Conservation (phyloP, 1,140 invertebrate genomes). For the Euwallacea fornicatus region DNA sequence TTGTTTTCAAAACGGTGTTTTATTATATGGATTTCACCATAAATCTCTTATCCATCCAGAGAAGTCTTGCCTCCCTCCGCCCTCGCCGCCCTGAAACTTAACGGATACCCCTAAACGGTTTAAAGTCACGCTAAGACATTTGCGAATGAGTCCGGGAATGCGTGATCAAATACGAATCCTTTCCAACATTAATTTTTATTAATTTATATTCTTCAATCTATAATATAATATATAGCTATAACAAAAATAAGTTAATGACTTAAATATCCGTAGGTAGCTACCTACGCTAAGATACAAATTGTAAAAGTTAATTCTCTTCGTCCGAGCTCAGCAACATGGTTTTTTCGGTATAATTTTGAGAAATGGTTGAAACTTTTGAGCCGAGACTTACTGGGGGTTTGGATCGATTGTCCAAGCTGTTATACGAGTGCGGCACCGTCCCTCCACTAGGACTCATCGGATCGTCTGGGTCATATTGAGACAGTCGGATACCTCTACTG, state of each 20-base stretch:
- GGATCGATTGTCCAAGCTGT: conserved; percentile 52
- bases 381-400: conserved; percentile 60
- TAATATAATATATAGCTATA: conserved; percentile 2
- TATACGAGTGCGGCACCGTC: conserved; percentile 48
- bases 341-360: conserved; percentile 90
- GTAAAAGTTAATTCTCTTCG: conserved; percentile 75
- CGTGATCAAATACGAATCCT: no score
- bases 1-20: no score
- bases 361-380: conserved; percentile 75
- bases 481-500: conserved; percentile 65
- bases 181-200: no score
- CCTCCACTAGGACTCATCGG: conserved; percentile 54
- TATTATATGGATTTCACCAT: no score
- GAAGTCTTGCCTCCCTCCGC: no score
- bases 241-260: conserved; percentile 1
- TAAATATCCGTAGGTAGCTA: no score
- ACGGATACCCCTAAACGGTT: no score
- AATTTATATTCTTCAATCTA: no score
- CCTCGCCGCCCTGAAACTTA: no score
- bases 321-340: conserved; percentile 94
- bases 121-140: no score
- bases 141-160: no score
- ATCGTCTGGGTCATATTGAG: conserved; percentile 70
- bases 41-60: no score
- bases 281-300: background rate